Evolutionary conservation across 2,888 invertebrate genomes (phyloP), one percentile per base, ranked within the genome.

Genomic region (Stenchaetothrips biformis): DNA sequence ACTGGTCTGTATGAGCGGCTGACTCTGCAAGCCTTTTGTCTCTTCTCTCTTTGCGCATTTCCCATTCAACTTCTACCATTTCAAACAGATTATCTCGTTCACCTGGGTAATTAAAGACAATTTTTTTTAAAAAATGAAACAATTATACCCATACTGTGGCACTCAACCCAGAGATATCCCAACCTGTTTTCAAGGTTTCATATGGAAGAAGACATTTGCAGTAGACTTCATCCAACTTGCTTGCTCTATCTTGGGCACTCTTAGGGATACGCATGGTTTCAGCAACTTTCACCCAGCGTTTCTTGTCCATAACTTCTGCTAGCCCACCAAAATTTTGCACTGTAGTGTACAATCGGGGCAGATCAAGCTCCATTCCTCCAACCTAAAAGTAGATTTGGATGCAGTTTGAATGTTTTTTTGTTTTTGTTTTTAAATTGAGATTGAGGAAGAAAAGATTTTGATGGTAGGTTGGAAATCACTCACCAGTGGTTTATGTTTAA

Each of bases 161-260:
- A 48, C 62, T 78, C 16, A 11, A 74, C n/a, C 7, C 11, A 25
- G 21, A 9, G 21, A 21, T 21, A 8, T 7, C 81, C 87, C 87
- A 86, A 92, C 93, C 89, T 82, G 90, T 90, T 0, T 95, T 92
- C 6, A 97, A 87, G 0, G 95, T 94, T 83, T 95, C 95, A 85
- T 97, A 98, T 0, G 96, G 95, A 82, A 98, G 88, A 78, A 98
- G 88, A 86, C 95, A 96, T 89, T 95, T 96, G 86, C 96, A 94
- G 86, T 97, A 98, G 77, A 96, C 92, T 83, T 94, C 93, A 85
- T 97, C 96, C 9, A 98, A 87, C 85, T 94, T 95, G 2, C 93
- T 92, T 2, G 93, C 92, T 78, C 95, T 91, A 84, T 95, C 94
- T 85, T 93, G 93, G 0, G 93, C 92, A 11, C 92, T 89, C 87